Conservation (phyloP, 1,140 invertebrate species). For the Drosophila chauvacae region DNA sequence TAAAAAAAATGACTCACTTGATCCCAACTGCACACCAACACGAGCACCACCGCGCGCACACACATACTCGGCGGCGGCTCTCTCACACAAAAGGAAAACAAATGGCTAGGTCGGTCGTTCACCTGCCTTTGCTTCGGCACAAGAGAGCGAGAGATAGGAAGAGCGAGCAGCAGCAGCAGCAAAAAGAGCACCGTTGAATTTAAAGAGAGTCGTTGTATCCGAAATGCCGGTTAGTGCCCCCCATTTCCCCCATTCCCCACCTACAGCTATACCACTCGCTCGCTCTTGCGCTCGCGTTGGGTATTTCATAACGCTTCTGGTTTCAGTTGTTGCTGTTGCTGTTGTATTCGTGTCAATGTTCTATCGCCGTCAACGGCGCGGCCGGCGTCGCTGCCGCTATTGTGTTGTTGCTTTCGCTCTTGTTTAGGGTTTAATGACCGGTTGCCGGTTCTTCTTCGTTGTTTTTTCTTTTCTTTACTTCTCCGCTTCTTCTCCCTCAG, state of each 20-base stretch:
- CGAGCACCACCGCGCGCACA: constrained; percentile 24
- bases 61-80: constrained; percentile 13
- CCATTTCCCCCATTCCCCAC: constrained; percentile 8
- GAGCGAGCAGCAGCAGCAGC: constrained; percentile 1
- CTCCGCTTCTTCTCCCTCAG: constrained; percentile 1
- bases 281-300: constrained; percentile 40
- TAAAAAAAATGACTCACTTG: constrained; percentile 78
- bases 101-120: constrained; percentile 85
- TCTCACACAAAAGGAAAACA: constrained; percentile 76
- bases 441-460: constrained; percentile 75
- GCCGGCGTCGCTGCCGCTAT: constrained; percentile 56
- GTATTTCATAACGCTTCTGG: constrained; percentile 82
- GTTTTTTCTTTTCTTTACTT: constrained; percentile 50
- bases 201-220: constrained; percentile 4
- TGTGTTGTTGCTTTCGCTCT: constrained; percentile 80
- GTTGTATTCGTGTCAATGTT: constrained; percentile 80
- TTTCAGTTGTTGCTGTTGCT: constrained; percentile 66
- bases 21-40: constrained; percentile 59
- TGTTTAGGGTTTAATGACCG: constrained; percentile 84
- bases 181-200: background rate
- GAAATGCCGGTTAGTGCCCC: constrained; percentile 20
- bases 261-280: constrained; percentile 17
- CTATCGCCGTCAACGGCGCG: constrained; percentile 32
- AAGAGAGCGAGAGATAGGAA: constrained; percentile 35
- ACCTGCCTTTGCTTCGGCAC: constrained; percentile 68